These are phyloP conservation scores for Cataglyphis altisquamis DNA, from an alignment of 2,888 invertebrate species.

Conservation along the genomic window DNA sequence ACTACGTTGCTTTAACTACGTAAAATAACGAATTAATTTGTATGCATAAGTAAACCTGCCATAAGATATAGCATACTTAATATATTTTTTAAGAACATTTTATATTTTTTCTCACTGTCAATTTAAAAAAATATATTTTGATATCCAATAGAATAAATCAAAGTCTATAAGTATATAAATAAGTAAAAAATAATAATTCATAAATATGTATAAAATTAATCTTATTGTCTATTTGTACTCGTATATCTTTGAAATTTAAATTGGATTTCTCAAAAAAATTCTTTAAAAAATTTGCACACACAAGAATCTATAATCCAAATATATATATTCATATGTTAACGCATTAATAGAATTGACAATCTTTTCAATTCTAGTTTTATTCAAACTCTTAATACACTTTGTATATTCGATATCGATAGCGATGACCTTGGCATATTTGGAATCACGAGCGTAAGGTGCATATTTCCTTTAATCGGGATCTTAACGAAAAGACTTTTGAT, in stretches of 20 bases:
- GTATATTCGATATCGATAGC: constrained; percentile 26
- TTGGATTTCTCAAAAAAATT: background rate
- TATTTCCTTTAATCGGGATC: background rate
- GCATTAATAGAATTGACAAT: background rate
- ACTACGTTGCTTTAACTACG: background rate
- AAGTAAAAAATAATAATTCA: too few species aligned
- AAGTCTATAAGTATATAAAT: background rate
- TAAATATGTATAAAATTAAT: background rate
- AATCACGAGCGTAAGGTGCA: background rate
- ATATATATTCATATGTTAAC: background rate
- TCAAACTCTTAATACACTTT: constrained; percentile 3
- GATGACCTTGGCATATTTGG: constrained; percentile 25
- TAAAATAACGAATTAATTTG: background rate
- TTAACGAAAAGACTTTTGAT: background rate
- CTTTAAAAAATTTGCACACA: background rate
- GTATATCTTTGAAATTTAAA: background rate
- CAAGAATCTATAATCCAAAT: background rate
- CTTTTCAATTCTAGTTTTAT: background rate
- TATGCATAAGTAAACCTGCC: background rate
- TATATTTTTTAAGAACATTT: background rate
- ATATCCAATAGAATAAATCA: background rate
- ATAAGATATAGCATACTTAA: background rate
- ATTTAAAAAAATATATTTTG: background rate
- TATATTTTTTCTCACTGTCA: background rate
- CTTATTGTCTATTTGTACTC: background rate